Evolutionary conservation across 2,113 vertebrate genomes (phyloP).

Genomic region (Mastomys natalensis): DNA sequence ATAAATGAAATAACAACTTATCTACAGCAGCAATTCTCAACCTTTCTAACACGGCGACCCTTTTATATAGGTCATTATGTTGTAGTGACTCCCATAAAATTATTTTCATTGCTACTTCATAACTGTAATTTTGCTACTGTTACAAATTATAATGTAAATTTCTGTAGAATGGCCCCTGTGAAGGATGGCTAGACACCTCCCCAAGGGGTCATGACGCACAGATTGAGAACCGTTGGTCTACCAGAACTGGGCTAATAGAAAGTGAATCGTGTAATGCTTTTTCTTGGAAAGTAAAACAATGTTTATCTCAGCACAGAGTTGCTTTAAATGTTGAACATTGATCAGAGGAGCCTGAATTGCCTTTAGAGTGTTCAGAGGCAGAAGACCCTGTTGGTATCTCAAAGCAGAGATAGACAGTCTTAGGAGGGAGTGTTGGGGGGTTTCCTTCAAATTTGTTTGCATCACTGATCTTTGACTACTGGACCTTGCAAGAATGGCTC

Average conservation of each 20-base stretch:
- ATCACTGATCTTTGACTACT: constrained; percentile 82
- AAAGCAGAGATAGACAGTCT: constrained; percentile 82
- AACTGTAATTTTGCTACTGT: not conserved
- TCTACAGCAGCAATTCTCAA: not conserved
- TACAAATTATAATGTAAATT: not conserved
- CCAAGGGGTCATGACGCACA: not conserved
- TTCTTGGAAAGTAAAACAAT: constrained; percentile 76
- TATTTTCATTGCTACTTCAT: not conserved
- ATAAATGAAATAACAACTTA: constrained; percentile 77
- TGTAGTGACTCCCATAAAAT: not conserved
- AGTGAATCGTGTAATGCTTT: constrained; percentile 74
- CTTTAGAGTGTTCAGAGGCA: constrained; percentile 78
- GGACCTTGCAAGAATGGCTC: constrained; percentile 76
- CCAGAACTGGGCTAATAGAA: constrained; percentile 76
- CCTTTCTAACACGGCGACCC: not conserved
- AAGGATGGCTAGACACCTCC: not conserved
- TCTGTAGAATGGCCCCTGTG: not conserved
- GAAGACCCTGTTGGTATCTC: constrained; percentile 79
- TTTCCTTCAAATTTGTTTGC: constrained; percentile 74
- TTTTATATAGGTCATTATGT: not conserved
- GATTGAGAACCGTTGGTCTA: not conserved
- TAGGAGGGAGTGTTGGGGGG: constrained; percentile 78
- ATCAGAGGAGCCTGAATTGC: constrained; percentile 77
- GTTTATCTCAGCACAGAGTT: constrained; percentile 79
- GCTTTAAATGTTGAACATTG: constrained; percentile 74